Evolutionary conservation across 2,888 invertebrate genomes (phyloP), one percentile per base, ranked within the genome.

Genomic region (Xestia ashworthii): DNA sequence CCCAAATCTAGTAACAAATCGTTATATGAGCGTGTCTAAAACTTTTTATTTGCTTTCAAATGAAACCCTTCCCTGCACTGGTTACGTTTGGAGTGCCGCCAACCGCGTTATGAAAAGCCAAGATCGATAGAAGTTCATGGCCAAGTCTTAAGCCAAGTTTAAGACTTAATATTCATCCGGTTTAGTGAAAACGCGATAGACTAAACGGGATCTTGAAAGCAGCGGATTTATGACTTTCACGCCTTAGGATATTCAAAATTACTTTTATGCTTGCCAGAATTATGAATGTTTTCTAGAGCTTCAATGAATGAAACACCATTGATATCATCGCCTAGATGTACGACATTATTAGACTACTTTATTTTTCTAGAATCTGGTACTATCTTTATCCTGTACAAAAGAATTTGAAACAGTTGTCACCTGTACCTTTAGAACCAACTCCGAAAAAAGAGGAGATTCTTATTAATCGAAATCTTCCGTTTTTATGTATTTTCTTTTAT

Each of bases 71-170:
- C 71, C 38, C n/a, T 25, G 58, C 64, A 74, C 68, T 32, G 72
- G 66, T 83, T 65, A 58, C 67, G 32, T 70, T 83, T 88, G 87
- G 87, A 87, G 32, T 66, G 32, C 66, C 78, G 89, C 89, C 87
- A 87, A 83, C 66, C 44, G 60, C 58, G 83, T 85, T 83, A 88
- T 85, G 83, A 83, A 84, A 81, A 80, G 76, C 74, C 25, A 75
- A 83, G 85, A 87, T 83, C 85, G 76, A 77, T 77, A 74, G 50
- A 78, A 85, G 79, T 87, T 87, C 87, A 87, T 25, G 87, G 87
- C 81, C 87, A 84, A 78, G 62, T 83, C 68, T 64, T 65, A 60
- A 53, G 84, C 84, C 73, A 81, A 81, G 68, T 83, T 83, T 66
- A 53, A 69, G 83, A 64, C 38, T 71, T 58, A 71, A 80, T 84